Base-by-base conservation (phyloP, 1,140 invertebrate species). In the Ostrea denselamellosa region DNA sequence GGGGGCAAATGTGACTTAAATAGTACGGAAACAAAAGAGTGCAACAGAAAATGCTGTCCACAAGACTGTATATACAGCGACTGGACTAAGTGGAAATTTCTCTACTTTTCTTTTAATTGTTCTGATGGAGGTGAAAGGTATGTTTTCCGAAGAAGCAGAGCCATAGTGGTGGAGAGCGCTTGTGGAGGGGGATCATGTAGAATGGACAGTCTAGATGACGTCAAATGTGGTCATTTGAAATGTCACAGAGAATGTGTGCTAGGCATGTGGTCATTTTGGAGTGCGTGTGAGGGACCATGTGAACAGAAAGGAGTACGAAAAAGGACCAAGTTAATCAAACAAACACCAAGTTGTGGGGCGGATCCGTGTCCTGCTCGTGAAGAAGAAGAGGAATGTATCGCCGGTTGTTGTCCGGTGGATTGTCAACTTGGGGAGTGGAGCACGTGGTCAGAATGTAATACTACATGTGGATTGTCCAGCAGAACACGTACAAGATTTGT, bases 351-450 rank as follows among this genome's bases (percentile, higher is more conserved):
- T 19, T 92, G 91, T 86, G 90, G 90, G 1, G 91, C 89, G 0
- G 85, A 83, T 14, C 85, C 86, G 14, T 92, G 91, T 53, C 71
- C 83, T 25, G 14, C 34, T 4, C 25, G 77, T 8, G 83, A 89
- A 68, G 86, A 87, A 81, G 85, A 81, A 7, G 88, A 85, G 8
- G 53, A 85, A 17, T 92, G 91, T 56, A 86, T 25, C 5, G 89
- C 68, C 9, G 51, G 56, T 3, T 90, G 89, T 77, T 92, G 91
- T 71, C 90, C 91, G 1, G 89, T 90, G 22, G 86, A 91, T 81
- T 92, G 91, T 85, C 85, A 89, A 12, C 68, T 89, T n/a, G 90
- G 90, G 3, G 82, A 85, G 10, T 92, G 91, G 91, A 89, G 90
- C 28, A 84, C 85, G 3, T 92, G 91, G 91, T 88, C 89, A 52